Conservation (phyloP, 2,888 invertebrate species). For the Tipula vernalis region DNA sequence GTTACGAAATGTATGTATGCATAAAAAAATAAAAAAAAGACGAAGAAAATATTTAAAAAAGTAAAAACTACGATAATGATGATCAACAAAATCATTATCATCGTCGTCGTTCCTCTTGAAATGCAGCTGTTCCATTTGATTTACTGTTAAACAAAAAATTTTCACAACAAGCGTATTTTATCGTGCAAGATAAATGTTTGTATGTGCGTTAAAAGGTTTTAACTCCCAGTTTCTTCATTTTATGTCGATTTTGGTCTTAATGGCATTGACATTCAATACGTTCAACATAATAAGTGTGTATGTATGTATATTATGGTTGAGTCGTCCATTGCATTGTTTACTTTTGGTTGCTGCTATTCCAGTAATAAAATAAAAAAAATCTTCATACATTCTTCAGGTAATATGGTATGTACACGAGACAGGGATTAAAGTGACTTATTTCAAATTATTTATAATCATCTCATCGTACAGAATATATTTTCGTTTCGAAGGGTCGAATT, state of each 20-base stretch:
- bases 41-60: neutral
- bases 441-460: neutral
- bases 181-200: neutral
- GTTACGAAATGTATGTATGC: neutral
- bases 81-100: neutral
- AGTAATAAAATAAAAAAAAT: neutral
- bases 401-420: neutral
- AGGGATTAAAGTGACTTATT: neutral
- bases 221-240: neutral
- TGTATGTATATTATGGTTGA: neutral
- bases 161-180: neutral
- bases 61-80: neutral
- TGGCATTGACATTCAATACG: neutral
- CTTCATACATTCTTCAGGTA: neutral
- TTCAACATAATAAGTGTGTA: neutral
- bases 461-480: neutral
- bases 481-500: neutral
- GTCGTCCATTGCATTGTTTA: neutral
- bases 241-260: neutral
- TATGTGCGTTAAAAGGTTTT: neutral
- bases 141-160: neutral
- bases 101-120: neutral
- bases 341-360: neutral
- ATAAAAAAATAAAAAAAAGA: neutral
- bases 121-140: neutral